phyloP scores from a whole-genome alignment of 2,888 invertebrate genomes.

The Hipparchia semele region DNA sequence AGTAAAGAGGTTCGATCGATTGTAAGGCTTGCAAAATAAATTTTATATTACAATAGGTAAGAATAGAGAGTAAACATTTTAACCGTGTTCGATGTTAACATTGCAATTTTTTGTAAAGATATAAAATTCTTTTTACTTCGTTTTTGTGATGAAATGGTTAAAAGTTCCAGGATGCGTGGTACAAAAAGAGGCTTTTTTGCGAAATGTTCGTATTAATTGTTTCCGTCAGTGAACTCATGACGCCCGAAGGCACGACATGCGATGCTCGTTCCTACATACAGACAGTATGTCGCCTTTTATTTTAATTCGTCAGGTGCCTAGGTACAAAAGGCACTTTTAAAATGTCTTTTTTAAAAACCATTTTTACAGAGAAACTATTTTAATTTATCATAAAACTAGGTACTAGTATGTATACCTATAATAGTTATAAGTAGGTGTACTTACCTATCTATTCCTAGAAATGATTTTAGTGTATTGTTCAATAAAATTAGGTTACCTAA shows the following conservation, averaged over 20 bases:
- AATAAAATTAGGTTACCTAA: no score
- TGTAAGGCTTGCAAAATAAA: constrained; percentile 13
- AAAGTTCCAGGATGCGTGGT: constrained; percentile 27
- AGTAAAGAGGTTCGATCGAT: constrained; percentile 13
- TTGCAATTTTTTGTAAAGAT: constrained; percentile 24
- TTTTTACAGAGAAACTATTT: neutral
- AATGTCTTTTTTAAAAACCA: neutral
- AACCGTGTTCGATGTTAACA: neutral
- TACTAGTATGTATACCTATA: neutral
- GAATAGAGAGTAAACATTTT: constrained; percentile 23
- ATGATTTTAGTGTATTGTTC: no score
- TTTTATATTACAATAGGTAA: constrained; percentile 22
- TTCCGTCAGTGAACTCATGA: constrained; percentile 27
- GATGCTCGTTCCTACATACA: constrained; percentile 31
- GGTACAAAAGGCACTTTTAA: constrained; percentile 3
- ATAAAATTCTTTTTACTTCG: constrained; percentile 6
- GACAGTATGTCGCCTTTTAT: constrained; percentile 34
- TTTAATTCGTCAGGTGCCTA: constrained; percentile 10
- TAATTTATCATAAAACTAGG: neutral
- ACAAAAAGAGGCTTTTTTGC: constrained; percentile 26
- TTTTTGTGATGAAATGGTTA: constrained; percentile 32
- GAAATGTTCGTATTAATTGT: constrained; percentile 31
- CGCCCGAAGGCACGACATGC: constrained; percentile 29
- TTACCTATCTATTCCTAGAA: no score
- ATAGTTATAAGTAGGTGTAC: no score